Evolutionary conservation across 1,140 invertebrate genomes (phyloP), one percentile per base, ranked within the genome.

Genomic region (Drosophila funebris): DNA sequence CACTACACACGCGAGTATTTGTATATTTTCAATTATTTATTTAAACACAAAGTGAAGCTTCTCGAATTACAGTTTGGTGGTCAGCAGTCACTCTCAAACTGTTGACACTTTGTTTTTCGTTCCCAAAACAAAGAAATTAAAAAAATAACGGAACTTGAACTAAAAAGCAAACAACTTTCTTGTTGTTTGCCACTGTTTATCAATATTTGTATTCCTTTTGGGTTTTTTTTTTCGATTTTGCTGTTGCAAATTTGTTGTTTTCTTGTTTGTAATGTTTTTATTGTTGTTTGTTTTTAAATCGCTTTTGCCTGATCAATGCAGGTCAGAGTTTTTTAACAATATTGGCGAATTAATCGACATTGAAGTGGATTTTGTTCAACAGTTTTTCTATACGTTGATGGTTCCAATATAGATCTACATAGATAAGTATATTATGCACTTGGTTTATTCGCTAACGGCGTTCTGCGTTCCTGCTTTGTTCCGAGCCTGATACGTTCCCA

Each of bases 321-420:
- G 90, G 90, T 91, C 90, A 54, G 79, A 90, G 82, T 88, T 87
- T 88, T 73, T 81, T 52, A 80, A 80, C 78, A 79, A 73, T 91
- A 91, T 90, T 73, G 90, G 90, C 87, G 90, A 91, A 77, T 91
- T 91, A 80, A 88, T 91, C 79, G 90, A 91, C 90, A 91, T 91
- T 79, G 90, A 90, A 91, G 87, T 81, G 76, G 52, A 76, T 87
- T 91, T 78, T 62, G n/a, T 57, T 77, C 46, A 52, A 70, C 83
- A 73, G 75, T 60, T 60, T 58, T 33, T 18, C 4, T 67, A 62
- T 54, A 48, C 57, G 44, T 50, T 13, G 14, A 53, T 31, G 31
- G 27, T 33, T 50, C 1, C 11, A 29, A 56, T 44, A 48, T 61
- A 36, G 36, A 29, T 39, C 44, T 80, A 63, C 68, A 70, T 54